These are phyloP conservation scores for Hypotaenidia philippensis DNA, from an alignment of 2,797 vertebrate genomes.

Conservation along the genomic window DNA sequence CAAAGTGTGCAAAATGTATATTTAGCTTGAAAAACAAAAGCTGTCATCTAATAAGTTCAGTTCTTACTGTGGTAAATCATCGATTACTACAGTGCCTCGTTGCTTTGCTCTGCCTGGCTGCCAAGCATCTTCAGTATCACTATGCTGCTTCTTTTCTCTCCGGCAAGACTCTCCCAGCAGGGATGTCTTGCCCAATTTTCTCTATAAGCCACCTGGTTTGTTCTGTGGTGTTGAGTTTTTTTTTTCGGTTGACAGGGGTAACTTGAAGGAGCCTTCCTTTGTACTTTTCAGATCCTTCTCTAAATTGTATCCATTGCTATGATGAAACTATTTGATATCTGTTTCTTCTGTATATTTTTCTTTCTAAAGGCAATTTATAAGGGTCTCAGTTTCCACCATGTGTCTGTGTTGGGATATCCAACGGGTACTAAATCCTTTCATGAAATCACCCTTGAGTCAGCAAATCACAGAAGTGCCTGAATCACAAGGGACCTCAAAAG, in stretches of 20 bases:
- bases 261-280: not conserved
- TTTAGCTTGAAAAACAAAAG: not conserved
- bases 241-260: not conserved
- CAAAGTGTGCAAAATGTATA: not conserved
- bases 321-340: not conserved
- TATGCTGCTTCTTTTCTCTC: not conserved
- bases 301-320: not conserved
- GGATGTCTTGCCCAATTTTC: not conserved
- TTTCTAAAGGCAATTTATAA: not conserved
- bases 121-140: not conserved
- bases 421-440: fast-evolving
- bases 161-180: not conserved
- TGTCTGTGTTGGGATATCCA: not conserved
- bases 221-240: not conserved
- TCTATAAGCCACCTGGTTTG: not conserved
- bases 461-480: too few species aligned
- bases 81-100: not conserved
- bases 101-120: not conserved
- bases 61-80: not conserved
- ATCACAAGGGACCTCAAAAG: too few species aligned
- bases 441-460: not conserved
- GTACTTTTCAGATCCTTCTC: not conserved
- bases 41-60: not conserved
- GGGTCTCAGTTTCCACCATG: not conserved
- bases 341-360: not conserved